phyloP scores from a whole-genome alignment of 2,113 vertebrate genomes.

The Petaurus breviceps region DNA sequence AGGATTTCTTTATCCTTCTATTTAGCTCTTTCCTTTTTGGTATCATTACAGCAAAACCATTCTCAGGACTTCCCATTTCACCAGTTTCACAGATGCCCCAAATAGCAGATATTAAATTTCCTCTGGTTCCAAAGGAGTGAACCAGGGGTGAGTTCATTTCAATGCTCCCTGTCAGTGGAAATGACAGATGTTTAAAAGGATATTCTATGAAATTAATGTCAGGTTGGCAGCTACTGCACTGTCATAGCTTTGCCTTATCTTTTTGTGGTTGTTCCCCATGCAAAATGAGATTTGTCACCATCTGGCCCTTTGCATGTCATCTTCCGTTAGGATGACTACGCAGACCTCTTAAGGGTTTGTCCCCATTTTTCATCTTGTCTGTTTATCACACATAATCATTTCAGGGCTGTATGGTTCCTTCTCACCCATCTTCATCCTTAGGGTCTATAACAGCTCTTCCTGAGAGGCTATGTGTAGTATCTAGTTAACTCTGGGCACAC shows the following conservation, averaged over 20 bases:
- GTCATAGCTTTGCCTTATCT: background rate
- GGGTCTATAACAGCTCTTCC: background rate
- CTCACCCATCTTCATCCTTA: fast-evolving
- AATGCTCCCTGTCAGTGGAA: background rate
- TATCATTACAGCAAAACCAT: background rate
- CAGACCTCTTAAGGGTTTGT: background rate
- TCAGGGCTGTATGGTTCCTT: background rate
- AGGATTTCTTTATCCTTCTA: background rate
- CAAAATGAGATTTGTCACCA: background rate
- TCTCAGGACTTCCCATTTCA: background rate
- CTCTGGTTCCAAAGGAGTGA: background rate
- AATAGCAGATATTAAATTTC: background rate
- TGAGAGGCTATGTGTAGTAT: background rate
- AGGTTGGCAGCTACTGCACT: background rate
- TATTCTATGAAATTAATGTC: background rate
- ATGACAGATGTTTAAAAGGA: background rate
- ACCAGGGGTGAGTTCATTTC: background rate
- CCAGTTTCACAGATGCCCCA: background rate
- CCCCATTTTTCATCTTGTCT: background rate
- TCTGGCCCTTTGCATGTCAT: background rate
- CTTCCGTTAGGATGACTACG: background rate
- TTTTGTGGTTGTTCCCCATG: background rate
- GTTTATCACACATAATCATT: too few relatives aligned
- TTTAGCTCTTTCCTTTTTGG: background rate
- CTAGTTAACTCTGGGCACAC: background rate